Base-by-base conservation (phyloP, 2,797 vertebrate species). In the Naso thynnoides region DNA sequence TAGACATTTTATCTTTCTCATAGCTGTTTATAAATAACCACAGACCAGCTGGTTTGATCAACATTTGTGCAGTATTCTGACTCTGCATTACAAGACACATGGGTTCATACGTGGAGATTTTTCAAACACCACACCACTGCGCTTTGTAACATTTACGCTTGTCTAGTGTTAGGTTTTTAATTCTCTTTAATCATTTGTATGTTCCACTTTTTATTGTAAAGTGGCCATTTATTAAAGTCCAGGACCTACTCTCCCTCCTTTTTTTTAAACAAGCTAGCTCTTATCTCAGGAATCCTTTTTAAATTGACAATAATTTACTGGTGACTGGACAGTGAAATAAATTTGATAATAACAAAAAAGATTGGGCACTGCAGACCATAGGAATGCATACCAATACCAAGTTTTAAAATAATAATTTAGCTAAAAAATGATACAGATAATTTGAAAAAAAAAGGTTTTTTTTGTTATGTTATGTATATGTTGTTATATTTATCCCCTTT, bases 11-110 rank as follows among this genome's bases (percentile, higher is more conserved):
- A 36, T 73, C 50, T 53, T 42, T 53, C 29, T 55, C 19, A 5
- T n/a, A 31, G 67, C 36, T 31, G 23, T 65, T 33, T 70, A 61
- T 54, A 60, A 76, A 82, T 78, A 57, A 70, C 39, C 49, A 49
- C 23, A 64, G 36, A 74, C 33, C 72, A 73, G 71, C 75, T 82
- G 68, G 15, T 60, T 54, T 69, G 66, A 55, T 74, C 63, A 75
- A 78, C 63, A 27, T 56, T 24, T 67, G 62, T 44, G 29, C 53
- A 38, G 19, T 21, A 31, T 42, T 64, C 63, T 23, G 45, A 80
- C 62, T 80, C 62, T 71, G 66, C 61, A 62, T 48, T 60, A 38
- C 3, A 44, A 70, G 44, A 66, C 68, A 72, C 70, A 66, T 63
- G 54, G 59, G 18, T 33, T 7, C 47, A 70, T 31, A 59, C 67